Evolutionary conservation across 1,140 invertebrate species (phyloP), one percentile per base, ranked within the genome.

Genomic region (Phocides pigmalion): DNA sequence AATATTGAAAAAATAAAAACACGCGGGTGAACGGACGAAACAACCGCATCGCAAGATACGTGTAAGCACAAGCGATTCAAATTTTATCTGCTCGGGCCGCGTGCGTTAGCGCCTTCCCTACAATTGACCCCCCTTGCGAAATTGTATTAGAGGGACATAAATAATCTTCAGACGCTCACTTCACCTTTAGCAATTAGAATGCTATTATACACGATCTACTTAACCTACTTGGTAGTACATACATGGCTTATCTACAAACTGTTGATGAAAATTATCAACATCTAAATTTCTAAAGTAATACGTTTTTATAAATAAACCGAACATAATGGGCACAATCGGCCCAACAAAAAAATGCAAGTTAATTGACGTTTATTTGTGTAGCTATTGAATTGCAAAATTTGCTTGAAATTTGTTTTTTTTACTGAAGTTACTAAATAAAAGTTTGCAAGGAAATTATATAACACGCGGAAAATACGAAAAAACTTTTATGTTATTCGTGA

Each of bases 11-110:
- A 32, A 25, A 28, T 22, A 35, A 32, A 3, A 46, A 35, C 41
- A 58, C 53, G 32, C 2, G 11, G 20, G 12, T n/a, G 5, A 46
- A 46, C 12, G 11, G 17, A 59, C 28, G 25, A 32, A 63, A 15
- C 46, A 19, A 53, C 50, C 22, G 63, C 72, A 72, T 75, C 32
- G 67, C 67, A 66, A 62, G 62, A 58, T 63, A 74, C 70, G 74
- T 72, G 74, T 70, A 68, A 70, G 53, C 65, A 22, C 71, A 62
- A 70, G 47, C 62, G 47, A 44, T 32, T 37, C 54, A 50, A 61
- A 62, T 56, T 32, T 67, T 66, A 53, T 76, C 74, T 76, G 76
- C 8, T 58, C 35, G 54, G 37, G 16, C 37, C 37, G 51, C 49
- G 61, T 54, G 44, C 16, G 12, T 20, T 46, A 12, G 49, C 62